phyloP scores from a whole-genome alignment of 2,797 vertebrate species.

The Anguilla marmorata region DNA sequence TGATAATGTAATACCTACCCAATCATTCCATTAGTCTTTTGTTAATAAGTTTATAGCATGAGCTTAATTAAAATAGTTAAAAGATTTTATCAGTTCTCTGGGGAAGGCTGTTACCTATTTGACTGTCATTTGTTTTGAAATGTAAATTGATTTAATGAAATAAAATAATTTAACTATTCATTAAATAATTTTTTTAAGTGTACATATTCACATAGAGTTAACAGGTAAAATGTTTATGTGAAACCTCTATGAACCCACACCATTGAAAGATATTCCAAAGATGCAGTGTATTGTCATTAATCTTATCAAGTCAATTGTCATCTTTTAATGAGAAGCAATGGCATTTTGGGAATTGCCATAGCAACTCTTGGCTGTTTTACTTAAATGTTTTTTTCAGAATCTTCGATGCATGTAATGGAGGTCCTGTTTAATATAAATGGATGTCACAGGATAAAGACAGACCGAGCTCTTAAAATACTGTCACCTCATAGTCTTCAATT shows the following conservation, averaged over 20 bases:
- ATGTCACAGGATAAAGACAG: slow-evolving; percentile 8
- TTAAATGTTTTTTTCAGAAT: background rate
- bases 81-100: too few relatives aligned
- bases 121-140: too few relatives aligned
- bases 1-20: too few relatives aligned
- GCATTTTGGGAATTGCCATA: background rate
- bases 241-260: background rate
- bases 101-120: too few relatives aligned
- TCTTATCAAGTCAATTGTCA: background rate
- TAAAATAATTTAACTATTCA: too few relatives aligned
- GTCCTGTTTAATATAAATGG: slow-evolving; percentile 12
- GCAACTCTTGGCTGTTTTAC: background rate
- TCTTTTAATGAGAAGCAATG: background rate
- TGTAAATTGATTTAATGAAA: too few relatives aligned
- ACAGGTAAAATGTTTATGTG: background rate
- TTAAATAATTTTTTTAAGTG: too few relatives aligned
- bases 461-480: background rate
- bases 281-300: background rate
- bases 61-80: too few relatives aligned
- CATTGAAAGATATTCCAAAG: background rate
- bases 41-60: too few relatives aligned
- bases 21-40: too few relatives aligned
- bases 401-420: slow-evolving; percentile 1
- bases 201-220: too few relatives aligned
- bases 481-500: slow-evolving; percentile 13